These are phyloP conservation scores for Andrena haemorrhoa DNA, from an alignment of 2,888 invertebrate species.

Conservation along the genomic window DNA sequence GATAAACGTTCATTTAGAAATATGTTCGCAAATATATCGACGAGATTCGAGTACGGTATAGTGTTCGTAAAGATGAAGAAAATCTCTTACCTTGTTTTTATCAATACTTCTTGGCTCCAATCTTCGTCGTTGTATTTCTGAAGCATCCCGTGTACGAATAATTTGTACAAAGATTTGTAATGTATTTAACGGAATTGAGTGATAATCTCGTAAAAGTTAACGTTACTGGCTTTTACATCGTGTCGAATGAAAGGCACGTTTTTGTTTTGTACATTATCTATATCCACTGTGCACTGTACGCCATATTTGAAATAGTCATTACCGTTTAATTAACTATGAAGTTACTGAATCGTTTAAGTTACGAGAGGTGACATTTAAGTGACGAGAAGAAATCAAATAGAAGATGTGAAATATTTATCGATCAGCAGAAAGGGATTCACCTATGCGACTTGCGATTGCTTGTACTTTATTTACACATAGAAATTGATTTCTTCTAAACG, in stretches of 20 bases:
- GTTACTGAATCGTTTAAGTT: slow-evolving; percentile 25
- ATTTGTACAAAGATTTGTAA: slow-evolving; percentile 52
- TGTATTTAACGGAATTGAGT: slow-evolving; percentile 27
- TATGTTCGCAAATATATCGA: slow-evolving; percentile 13
- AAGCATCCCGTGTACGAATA: slow-evolving; percentile 13
- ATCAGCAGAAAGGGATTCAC: not conserved
- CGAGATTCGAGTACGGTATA: not conserved
- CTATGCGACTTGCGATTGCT: slow-evolving; percentile 8
- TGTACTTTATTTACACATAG: slow-evolving; percentile 25
- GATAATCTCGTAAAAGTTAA: slow-evolving; percentile 31
- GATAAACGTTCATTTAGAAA: slow-evolving; percentile 11
- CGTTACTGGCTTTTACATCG: slow-evolving; percentile 27
- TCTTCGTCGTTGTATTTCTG: slow-evolving; percentile 15
- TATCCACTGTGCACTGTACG: slow-evolving; percentile 37
- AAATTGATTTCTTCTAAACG: slow-evolving; percentile 59
- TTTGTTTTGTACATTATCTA: slow-evolving; percentile 32
- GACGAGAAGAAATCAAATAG: slow-evolving; percentile 49
- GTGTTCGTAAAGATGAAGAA: slow-evolving; percentile 11
- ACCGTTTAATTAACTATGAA: slow-evolving; percentile 36
- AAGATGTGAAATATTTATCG: slow-evolving; percentile 27
- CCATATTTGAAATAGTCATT: slow-evolving; percentile 53
- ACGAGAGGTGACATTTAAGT: slow-evolving; percentile 22
- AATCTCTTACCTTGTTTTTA: slow-evolving; percentile 15
- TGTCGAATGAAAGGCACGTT: slow-evolving; percentile 17
- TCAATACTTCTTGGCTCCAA: not conserved